Conservation (phyloP, 1,140 invertebrate species). For the Heliconius nattereri region DNA sequence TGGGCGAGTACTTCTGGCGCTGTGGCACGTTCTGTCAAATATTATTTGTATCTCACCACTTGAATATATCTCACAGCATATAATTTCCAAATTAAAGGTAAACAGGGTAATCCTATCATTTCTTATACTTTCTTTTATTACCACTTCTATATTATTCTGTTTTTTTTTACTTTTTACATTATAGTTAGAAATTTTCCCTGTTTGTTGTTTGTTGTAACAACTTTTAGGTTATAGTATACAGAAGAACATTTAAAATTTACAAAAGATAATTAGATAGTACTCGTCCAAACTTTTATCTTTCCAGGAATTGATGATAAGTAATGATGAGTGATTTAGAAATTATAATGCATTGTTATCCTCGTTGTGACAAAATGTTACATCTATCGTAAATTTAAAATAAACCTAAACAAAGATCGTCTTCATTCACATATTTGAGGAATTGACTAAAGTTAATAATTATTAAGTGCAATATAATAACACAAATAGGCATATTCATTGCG, state of each 20-base stretch:
- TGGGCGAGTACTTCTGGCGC: conserved; percentile 61
- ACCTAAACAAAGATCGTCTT: conserved; percentile 3
- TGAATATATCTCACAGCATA: background rate
- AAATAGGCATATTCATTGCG: conserved; percentile 1
- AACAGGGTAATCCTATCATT: conserved; percentile 58
- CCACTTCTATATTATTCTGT: background rate
- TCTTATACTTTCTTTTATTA: conserved; percentile 12
- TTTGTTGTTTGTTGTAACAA: background rate
- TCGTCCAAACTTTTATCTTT: conserved; percentile 75
- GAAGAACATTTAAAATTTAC: background rate
- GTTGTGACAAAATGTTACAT: conserved; percentile 77
- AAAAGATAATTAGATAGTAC: conserved; percentile 45
- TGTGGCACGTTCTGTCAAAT: background rate
- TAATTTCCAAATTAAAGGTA: conserved; percentile 49
- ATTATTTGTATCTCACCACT: background rate
- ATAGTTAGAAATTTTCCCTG: background rate
- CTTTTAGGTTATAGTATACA: background rate
- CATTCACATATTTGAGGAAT: conserved; percentile 46
- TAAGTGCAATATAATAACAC: conserved; percentile 12
- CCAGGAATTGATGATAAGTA: conserved; percentile 73
- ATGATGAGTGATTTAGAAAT: conserved; percentile 42
- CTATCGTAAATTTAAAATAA: conserved; percentile 24
- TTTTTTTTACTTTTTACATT: background rate
- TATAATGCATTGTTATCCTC: conserved; percentile 51
- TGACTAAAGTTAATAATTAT: conserved; percentile 41